Conservation (phyloP, 2,113 vertebrate species). For the Psophia crepitans region DNA sequence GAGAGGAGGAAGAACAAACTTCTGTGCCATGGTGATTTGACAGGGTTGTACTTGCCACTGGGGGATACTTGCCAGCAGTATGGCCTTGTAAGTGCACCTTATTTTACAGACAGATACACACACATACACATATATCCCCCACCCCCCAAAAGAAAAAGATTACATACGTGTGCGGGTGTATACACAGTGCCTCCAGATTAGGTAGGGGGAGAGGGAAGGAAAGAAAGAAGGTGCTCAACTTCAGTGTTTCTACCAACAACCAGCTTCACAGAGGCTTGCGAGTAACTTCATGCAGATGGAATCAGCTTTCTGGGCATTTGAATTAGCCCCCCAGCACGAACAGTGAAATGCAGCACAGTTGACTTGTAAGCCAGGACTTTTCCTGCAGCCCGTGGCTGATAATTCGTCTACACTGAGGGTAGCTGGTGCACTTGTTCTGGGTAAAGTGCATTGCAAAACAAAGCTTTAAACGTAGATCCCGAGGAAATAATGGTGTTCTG, state of each 20-base stretch:
- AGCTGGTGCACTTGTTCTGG: neutral
- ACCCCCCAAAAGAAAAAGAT: neutral
- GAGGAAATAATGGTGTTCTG: neutral
- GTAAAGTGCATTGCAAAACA: neutral
- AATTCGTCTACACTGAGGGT: rapidly evolving
- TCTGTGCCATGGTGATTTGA: neutral
- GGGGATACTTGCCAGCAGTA: neutral
- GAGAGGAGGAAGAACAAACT: neutral
- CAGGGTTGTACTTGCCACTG: neutral
- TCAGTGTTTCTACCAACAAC: neutral
- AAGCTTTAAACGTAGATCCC: neutral
- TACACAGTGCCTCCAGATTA: neutral
- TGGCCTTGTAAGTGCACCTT: neutral
- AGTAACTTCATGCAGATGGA: neutral
- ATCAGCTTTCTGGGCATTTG: neutral
- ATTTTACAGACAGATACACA: neutral
- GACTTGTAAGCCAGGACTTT: neutral
- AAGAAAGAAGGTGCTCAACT: neutral
- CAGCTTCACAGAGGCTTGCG: neutral
- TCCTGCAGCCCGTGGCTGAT: neutral
- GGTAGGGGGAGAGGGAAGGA: neutral
- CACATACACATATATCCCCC: no score
- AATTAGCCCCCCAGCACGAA: neutral
- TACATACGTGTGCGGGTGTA: rapidly evolving
- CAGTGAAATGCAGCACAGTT: no score